Evolutionary conservation across 2,797 vertebrate genomes (phyloP), one percentile per base, ranked within the genome.

Genomic region (Pseudochirops cupreus): DNA sequence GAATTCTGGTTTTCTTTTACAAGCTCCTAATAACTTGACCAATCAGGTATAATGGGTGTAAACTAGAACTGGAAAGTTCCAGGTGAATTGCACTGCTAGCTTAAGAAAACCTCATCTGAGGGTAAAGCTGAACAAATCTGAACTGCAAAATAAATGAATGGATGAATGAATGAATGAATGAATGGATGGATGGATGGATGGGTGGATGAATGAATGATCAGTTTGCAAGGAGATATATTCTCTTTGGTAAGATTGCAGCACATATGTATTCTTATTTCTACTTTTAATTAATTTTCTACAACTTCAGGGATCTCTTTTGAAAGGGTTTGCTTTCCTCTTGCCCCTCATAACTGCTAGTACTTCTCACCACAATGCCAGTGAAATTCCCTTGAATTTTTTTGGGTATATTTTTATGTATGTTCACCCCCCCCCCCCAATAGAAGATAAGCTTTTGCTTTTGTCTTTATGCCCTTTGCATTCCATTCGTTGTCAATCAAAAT

Each of bases 351-450:
- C n/a, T 39, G 16, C 16, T 74, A 74, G 39, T 0, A 10, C 21
- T 24, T 82, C 39, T 82, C 21, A 46, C 9, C 39, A 82, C 21
- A 82, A 46, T 3, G 0, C 9, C 21, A 46, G 6, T 82, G 67
- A 74, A 39, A 39, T 74, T 82, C 3, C 39, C 21, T 82, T 11
- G 39, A 39, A 82, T 82, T 46, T 46, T 82, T 26, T 82, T 82
- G n/a, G 46, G 16, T 24, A 46, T 26, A 26, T 46, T 26, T 82
- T 24, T 39, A 82, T 82, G 6, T 82, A 46, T 10, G 6, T 46
- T 46, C 46, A 0, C n/a, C 18, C n/a, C 0, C 52, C 0, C 52
- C 11, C 11, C 9, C 11, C 0, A 46, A 24, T 3, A 46, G 74
- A 26, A 82, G n/a, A 5, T 39, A 74, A 21, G 7, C 31, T 46